Percentiles rank a stretch among this genome's conserved stretches.
Evolutionary conservation across 2,888 invertebrate genomes (phyloP).

Genomic region (Fragum whitleyi): DNA sequence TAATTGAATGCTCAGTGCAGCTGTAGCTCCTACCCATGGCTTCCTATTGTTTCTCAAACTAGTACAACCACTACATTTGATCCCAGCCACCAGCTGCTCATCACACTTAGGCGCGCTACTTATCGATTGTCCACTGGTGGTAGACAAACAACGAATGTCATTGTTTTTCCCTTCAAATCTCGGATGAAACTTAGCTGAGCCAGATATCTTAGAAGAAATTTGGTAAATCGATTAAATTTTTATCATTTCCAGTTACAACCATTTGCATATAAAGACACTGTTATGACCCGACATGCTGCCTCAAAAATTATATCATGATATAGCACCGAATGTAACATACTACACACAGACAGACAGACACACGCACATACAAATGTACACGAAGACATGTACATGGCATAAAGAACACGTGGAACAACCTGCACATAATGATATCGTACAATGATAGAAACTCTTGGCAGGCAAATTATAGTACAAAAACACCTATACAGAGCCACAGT

Average conservation of each 20-base stretch:
- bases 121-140: too few relatives aligned
- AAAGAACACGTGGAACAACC: constrained; percentile 15
- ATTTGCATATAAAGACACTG: background rate
- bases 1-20: too few relatives aligned
- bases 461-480: constrained; percentile 11
- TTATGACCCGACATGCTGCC: constrained; percentile 12
- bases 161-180: too few relatives aligned
- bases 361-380: background rate
- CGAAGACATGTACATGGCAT: constrained; percentile 7
- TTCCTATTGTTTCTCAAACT: too few relatives aligned
- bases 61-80: too few relatives aligned
- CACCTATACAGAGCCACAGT: background rate
- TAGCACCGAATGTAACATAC: constrained; percentile 15
- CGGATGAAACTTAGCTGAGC: too few relatives aligned
- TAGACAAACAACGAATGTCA: too few relatives aligned
- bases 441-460: constrained; percentile 14
- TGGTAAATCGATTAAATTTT: too few relatives aligned
- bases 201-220: too few relatives aligned
- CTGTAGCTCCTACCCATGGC: too few relatives aligned
- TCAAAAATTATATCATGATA: constrained; percentile 20
- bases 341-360: constrained; percentile 11
- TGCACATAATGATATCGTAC: constrained; percentile 22
- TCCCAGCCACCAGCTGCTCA: too few relatives aligned
- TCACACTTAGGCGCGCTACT: too few relatives aligned
- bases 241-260: background rate